Percentiles rank a stretch among this genome's conserved stretches.
Evolutionary conservation across 2,888 invertebrate species (phyloP).

Genomic region (Dendrolimus pini): DNA sequence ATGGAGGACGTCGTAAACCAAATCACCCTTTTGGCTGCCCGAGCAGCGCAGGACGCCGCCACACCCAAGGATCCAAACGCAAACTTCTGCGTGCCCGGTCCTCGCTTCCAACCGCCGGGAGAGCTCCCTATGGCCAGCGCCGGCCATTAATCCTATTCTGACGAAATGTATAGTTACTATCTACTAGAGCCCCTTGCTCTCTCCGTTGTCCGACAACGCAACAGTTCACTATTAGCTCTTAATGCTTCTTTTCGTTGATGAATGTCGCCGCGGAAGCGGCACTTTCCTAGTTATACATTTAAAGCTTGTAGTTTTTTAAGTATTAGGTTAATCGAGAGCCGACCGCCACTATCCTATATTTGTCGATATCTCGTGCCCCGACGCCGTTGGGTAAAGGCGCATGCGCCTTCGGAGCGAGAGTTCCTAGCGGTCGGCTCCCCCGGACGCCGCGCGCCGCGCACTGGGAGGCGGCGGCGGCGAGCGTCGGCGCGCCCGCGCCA

Average conservation of each 20-base stretch:
- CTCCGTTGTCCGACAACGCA: conserved; percentile 76
- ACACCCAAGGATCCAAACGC: conserved; percentile 75
- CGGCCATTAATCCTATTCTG: conserved; percentile 68
- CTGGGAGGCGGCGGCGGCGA: conserved; percentile 71
- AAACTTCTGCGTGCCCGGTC: conserved; percentile 77
- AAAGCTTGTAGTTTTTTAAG: conserved; percentile 73
- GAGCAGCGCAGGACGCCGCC: conserved; percentile 81
- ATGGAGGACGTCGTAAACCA: conserved; percentile 91
- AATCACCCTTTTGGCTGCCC: conserved; percentile 85
- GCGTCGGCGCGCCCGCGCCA: conserved; percentile 50
- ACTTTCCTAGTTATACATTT: conserved; percentile 72
- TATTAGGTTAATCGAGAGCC: conserved; percentile 63
- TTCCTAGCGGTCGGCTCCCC: conserved; percentile 36
- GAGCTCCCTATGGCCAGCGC: conserved; percentile 78
- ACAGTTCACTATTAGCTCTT: conserved; percentile 77
- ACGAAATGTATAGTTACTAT: conserved; percentile 76
- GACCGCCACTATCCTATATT: conserved; percentile 44
- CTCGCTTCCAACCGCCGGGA: conserved; percentile 76
- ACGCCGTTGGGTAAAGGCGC: neutral
- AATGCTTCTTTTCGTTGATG: conserved; percentile 74
- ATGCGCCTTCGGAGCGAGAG: conserved; percentile 14
- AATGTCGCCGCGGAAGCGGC: conserved; percentile 59
- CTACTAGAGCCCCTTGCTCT: conserved; percentile 69
- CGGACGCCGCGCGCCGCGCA: conserved; percentile 63
- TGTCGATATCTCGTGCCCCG: conserved; percentile 20